A percentile compares a stretch with the other conserved stretches of the same genome.
These are phyloP conservation scores for Drosophila kepulauana DNA, from an alignment of 1,140 invertebrate species.

Conservation along the genomic window DNA sequence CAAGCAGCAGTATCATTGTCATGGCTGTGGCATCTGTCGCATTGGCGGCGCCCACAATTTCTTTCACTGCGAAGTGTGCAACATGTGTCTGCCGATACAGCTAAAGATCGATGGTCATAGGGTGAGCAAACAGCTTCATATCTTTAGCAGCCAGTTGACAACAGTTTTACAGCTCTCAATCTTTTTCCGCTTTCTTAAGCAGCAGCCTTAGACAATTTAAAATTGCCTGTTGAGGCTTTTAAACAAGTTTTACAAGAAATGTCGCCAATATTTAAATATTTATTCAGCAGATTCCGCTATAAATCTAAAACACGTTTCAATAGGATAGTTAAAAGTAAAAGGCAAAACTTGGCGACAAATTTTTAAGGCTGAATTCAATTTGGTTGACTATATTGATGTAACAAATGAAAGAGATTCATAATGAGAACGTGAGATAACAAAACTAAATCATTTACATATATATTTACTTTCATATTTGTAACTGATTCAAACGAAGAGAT, in stretches of 20 bases:
- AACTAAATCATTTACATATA: too few species aligned
- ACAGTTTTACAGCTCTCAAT: not conserved
- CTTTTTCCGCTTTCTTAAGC: too few species aligned
- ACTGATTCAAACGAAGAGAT: too few species aligned
- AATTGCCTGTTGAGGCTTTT: not conserved
- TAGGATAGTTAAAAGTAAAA: not conserved
- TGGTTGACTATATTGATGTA: not conserved
- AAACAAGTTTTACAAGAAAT: slow-evolving; percentile 8
- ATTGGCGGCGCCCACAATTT: slow-evolving; percentile 94
- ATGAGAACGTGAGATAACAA: not conserved
- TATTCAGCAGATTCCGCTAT: not conserved
- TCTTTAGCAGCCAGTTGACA: not conserved
- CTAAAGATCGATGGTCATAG: slow-evolving; percentile 91
- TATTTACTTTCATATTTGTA: too few species aligned
- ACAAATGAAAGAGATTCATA: not conserved
- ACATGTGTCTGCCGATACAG: slow-evolving; percentile 93
- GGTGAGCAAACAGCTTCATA: slow-evolving; percentile 86
- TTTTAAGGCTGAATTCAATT: not conserved
- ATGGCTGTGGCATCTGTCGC: slow-evolving; percentile 94
- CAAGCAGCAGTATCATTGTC: slow-evolving; percentile 95
- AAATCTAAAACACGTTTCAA: slow-evolving; percentile 7
- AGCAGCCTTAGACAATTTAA: not conserved
- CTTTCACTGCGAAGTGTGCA: slow-evolving; percentile 94
- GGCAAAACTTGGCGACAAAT: not conserved
- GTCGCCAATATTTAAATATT: not conserved